phyloP scores from a whole-genome alignment of 2,888 invertebrate species.

The Temnothorax ravouxi region DNA sequence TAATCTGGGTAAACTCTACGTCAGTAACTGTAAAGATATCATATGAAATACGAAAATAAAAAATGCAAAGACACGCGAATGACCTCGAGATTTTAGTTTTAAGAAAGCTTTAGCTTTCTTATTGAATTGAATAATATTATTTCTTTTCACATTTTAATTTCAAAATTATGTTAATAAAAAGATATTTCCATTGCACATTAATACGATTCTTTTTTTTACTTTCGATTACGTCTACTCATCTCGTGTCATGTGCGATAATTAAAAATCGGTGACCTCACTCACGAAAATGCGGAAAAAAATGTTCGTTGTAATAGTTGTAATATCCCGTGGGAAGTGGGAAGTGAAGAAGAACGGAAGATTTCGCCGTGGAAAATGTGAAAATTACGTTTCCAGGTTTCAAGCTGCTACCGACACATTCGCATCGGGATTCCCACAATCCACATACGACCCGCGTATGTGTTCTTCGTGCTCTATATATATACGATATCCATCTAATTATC shows the following conservation, averaged over 20 bases:
- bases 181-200: background rate
- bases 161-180: slow-evolving; percentile 4
- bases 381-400: slow-evolving; percentile 39
- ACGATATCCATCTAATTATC: slow-evolving; percentile 70
- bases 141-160: slow-evolving; percentile 21
- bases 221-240: too few species aligned
- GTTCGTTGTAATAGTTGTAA: slow-evolving; percentile 22
- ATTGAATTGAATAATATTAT: background rate
- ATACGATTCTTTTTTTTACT: background rate
- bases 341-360: slow-evolving; percentile 24
- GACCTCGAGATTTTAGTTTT: background rate
- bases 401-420: slow-evolving; percentile 28
- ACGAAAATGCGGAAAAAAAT: background rate
- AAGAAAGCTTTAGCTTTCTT: background rate
- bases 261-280: slow-evolving; percentile 15
- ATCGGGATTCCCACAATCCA: background rate
- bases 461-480: background rate
- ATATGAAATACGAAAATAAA: background rate
- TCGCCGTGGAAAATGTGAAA: slow-evolving; percentile 19
- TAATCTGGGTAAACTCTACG: background rate
- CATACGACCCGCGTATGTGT: slow-evolving; percentile 19
- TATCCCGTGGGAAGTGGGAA: slow-evolving; percentile 22
- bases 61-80: background rate
- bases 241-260: background rate
- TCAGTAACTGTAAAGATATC: background rate